phyloP scores from a whole-genome alignment of 2,797 vertebrate species.

The Tympanoctomys barrerae region DNA sequence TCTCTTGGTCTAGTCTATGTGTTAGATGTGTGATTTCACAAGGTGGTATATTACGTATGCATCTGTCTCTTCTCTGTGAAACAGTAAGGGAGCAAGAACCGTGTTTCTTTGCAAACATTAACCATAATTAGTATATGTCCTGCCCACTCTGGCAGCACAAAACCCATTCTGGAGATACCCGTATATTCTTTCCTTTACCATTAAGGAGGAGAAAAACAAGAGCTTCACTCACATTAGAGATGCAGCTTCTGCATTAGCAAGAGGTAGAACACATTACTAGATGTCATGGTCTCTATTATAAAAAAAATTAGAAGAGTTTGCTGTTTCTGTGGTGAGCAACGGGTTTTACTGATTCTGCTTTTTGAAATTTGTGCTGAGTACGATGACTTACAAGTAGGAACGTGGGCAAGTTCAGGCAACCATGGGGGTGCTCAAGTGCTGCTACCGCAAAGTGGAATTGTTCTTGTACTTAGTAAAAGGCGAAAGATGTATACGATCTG shows the following conservation, averaged over 20 bases:
- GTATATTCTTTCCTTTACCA: neutral
- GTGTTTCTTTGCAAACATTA: neutral
- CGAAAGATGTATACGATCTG: too few relatives aligned
- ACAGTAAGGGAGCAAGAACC: neutral
- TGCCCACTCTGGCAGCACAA: neutral
- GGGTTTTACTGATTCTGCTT: conserved; percentile 34
- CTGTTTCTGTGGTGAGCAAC: neutral
- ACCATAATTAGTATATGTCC: neutral
- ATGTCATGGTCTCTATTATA: conserved; percentile 4
- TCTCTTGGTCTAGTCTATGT: neutral
- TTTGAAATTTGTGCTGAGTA: neutral
- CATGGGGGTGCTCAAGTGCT: neutral
- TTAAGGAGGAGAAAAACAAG: conserved; percentile 26
- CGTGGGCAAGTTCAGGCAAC: neutral
- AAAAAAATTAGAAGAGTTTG: neutral
- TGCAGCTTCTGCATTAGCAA: neutral
- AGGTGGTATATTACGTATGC: neutral
- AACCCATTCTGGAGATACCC: neutral
- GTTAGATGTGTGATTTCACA: neutral
- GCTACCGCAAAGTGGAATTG: conserved; percentile 4
- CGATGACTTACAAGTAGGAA: conserved; percentile 12
- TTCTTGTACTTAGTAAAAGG: conserved; percentile 4
- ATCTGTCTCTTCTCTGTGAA: neutral
- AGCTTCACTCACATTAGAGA: neutral
- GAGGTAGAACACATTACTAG: neutral